These are phyloP conservation scores for Danaus chrysippus DNA, from an alignment of 2,888 invertebrate species.

Conservation along the genomic window DNA sequence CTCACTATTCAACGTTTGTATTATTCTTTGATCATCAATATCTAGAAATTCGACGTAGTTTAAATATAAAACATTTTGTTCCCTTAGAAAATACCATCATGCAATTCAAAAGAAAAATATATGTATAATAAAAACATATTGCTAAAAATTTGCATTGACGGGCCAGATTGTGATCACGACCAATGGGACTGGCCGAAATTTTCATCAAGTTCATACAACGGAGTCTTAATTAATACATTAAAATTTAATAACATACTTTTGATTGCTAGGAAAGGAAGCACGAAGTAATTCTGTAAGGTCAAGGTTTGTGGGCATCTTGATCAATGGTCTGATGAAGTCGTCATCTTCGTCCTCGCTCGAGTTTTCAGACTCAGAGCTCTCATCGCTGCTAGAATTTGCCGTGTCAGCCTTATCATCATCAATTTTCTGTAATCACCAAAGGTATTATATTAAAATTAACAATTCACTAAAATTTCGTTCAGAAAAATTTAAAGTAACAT, in stretches of 20 bases:
- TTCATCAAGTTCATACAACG: not conserved
- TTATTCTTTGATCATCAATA: too few species aligned
- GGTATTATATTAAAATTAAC: too few species aligned
- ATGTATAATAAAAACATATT: too few species aligned
- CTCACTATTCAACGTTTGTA: too few species aligned
- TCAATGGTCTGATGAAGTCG: conserved; percentile 78
- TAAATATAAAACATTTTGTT: too few species aligned
- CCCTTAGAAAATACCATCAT: too few species aligned
- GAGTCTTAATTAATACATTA: not conserved
- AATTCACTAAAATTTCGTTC: too few species aligned
- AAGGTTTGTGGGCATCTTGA: conserved; percentile 88
- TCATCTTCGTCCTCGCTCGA: conserved; percentile 80
- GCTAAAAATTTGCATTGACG: too few species aligned
- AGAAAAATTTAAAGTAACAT: too few species aligned
- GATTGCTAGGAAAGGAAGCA: conserved; percentile 84
- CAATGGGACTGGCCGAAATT: not conserved
- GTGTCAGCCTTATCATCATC: conserved; percentile 61
- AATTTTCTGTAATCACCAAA: conserved; percentile 60
- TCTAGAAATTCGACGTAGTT: too few species aligned
- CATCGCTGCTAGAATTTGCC: conserved; percentile 59
- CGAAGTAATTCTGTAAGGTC: conserved; percentile 91
- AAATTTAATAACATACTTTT: conserved; percentile 70
- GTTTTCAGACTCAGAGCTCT: conserved; percentile 78
- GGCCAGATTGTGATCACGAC: too few species aligned
- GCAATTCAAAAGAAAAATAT: too few species aligned